Conservation (phyloP, 2,888 invertebrate genomes). For the Oligia strigilis region DNA sequence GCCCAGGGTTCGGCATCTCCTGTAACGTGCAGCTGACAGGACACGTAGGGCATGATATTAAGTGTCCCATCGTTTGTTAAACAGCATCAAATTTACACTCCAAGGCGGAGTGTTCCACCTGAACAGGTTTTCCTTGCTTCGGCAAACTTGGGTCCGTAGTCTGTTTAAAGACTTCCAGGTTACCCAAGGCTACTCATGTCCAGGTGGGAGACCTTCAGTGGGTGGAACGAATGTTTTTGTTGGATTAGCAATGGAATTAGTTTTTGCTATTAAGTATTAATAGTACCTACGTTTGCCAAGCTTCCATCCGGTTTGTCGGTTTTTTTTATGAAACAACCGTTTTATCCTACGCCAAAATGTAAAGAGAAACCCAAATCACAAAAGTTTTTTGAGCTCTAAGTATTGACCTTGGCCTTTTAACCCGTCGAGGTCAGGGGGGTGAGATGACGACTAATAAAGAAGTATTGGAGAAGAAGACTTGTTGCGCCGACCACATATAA, state of each 20-base stretch:
- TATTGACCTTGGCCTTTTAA: neutral
- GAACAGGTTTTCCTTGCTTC: neutral
- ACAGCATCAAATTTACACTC: neutral
- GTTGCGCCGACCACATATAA: neutral
- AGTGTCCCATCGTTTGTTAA: neutral
- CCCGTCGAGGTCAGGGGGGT: neutral
- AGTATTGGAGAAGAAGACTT: neutral
- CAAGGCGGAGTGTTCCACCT: neutral
- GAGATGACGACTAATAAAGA: neutral
- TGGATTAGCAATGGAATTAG: neutral
- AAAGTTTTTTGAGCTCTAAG: neutral
- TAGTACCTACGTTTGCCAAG: neutral
- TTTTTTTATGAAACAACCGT: neutral
- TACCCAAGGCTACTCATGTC: neutral
- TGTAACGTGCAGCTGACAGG: neutral
- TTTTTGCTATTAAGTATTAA: slow-evolving; percentile 9
- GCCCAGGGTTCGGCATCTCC: neutral
- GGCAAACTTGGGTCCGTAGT: neutral
- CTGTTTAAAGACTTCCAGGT: neutral
- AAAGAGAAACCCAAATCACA: too few relatives aligned
- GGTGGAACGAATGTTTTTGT: slow-evolving; percentile 2
- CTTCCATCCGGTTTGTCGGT: neutral
- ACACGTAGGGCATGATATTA: neutral
- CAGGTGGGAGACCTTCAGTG: neutral
- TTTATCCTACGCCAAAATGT: neutral